Evolutionary conservation across 2,888 invertebrate genomes (phyloP), one percentile per base, ranked within the genome.

Genomic region (Halocaridina rubra): DNA sequence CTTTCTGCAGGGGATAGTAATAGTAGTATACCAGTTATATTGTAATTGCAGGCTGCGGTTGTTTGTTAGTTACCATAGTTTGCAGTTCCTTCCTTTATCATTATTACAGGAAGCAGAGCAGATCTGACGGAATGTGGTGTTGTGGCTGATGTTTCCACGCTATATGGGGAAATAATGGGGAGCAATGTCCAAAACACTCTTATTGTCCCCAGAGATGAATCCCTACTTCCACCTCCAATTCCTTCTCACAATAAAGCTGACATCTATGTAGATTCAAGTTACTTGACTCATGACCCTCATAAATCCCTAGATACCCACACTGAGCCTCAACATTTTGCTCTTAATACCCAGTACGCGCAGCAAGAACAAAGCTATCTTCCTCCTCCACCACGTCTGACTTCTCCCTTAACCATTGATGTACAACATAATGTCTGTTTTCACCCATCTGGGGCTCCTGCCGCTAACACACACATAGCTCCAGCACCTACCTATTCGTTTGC

Each of bases 111-210:
- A 22, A 86, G 85, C 75, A 59, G 85, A 8, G 81, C 67, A 3
- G 87, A 88, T 39, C 53, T 79, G 16, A 64, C 72, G 61, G 85
- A 84, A 4, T 75, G 80, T 10, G 57, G 85, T 1, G 76, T 71
- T 2, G 87, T 88, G 30, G 85, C 87, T 27, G 84, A 88, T 19
- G 87, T 88, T 10, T 88, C 87, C 7, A 88, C 84, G 3, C 75
- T 88, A 3, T 88, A 86, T 53, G 87, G 85, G 1, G 87, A 88
- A 64, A 80, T 88, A 78, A 64, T 82, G 13, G 85, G 76, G 64
- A 46, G 39, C 30, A 74, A 53, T 19, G 75, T 46, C 16, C 85
- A 85, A n/a, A 39, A 61, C 8, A 32, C 80, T 19, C 71, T 77
- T 32, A 77, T 22, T 53, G 71, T 39, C 67, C 61, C 27, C 8